phyloP scores from a whole-genome alignment of 2,113 vertebrate species.

The Chinchilla lanigera region DNA sequence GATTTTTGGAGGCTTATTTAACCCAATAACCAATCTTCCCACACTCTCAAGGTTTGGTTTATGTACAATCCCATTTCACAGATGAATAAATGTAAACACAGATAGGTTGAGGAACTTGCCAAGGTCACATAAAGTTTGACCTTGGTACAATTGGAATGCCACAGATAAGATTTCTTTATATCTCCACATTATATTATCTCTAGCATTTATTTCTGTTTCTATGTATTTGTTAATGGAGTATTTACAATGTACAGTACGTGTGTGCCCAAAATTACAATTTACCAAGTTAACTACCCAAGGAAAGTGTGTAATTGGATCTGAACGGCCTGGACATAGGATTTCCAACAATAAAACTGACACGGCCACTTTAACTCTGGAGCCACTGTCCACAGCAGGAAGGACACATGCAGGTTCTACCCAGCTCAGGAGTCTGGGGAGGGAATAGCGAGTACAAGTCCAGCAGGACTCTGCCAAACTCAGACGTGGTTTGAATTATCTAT shows the following conservation, averaged over 20 bases:
- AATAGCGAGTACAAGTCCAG: not conserved
- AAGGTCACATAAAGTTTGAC: not conserved
- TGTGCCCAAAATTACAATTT: not conserved
- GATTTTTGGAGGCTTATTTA: not conserved
- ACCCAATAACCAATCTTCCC: not conserved
- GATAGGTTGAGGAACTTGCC: not conserved
- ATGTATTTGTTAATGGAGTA: not conserved
- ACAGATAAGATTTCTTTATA: not conserved
- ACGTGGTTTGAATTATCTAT: conserved; percentile 45
- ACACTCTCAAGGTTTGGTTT: not conserved
- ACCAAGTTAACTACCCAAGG: not conserved
- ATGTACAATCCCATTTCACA: not conserved
- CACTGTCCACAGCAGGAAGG: not conserved
- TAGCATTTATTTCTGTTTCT: not conserved
- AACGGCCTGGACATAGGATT: not conserved
- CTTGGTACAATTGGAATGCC: not conserved
- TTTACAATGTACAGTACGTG: not conserved
- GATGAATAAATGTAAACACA: not conserved
- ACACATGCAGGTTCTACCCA: rapidly evolving
- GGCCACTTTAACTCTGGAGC: not conserved
- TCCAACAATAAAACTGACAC: not conserved
- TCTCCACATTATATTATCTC: not conserved
- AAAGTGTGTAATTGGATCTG: not conserved
- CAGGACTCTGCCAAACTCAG: conserved; percentile 29
- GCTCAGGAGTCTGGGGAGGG: not conserved